Evolutionary conservation across 2,888 invertebrate species (phyloP), one percentile per base, ranked within the genome.

Genomic region (Heliconius ethilla): DNA sequence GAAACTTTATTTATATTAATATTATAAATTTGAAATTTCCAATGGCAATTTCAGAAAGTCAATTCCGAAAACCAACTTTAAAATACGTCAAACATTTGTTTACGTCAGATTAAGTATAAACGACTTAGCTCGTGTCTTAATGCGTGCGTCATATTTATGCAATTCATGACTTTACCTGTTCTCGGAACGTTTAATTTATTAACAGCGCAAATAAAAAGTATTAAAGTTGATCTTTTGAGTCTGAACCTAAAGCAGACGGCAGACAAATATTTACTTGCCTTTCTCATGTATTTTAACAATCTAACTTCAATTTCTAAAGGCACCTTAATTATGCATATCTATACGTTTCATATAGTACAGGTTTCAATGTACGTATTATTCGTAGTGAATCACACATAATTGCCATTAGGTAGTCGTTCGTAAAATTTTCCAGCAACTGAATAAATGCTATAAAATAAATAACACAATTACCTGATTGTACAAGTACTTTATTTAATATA

Each of bases 91-190:
- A 55, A n/a, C 55, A 29, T 70, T 55, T 33, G 29, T 55, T 70
- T 70, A 55, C 70, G 22, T 70, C 70, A 70, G 40, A 55, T 33
- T 70, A 29, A 33, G 13, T 33, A 55, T 18, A 55, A 55, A 59
- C 33, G 22, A n/a, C n/a, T 55, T 15, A 18, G 2, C n/a, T 55
- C 55, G 51, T 72, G 29, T n/a, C 33, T 55, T 72, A 59, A 70
- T 70, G n/a, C 15, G 9, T 72, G 18, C 72, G 37, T 72, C 33
- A 55, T 59, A n/a, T 72, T 72, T 59, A 59, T 72, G 59, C 59
- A 33, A 72, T 59, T 70, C 29, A 55, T 1, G n/a, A 25, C 9
- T 55, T 37, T 72, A 59, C 33, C 40, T 70, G 45, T 70, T 70
- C 45, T 45, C 45, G 10, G 70, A 70, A 51, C 27, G 3, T 2